Conservation (phyloP, 2,888 invertebrate species). For the Sturmia bella region DNA sequence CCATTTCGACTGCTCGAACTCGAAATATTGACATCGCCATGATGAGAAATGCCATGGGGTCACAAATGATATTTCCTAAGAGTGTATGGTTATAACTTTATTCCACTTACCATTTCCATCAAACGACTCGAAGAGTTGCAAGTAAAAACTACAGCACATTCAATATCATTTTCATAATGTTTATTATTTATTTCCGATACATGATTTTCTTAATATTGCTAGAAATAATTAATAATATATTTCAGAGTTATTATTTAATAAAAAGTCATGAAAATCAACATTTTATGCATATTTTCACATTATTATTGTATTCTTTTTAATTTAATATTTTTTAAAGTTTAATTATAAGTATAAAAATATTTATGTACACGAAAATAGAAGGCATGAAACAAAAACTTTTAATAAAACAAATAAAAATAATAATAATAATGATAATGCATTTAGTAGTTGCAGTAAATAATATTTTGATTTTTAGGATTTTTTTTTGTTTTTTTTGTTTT, state of each 20-base stretch:
- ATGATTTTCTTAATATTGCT: slow-evolving; percentile 56
- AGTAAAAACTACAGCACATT: not conserved
- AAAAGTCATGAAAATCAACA: slow-evolving; percentile 60
- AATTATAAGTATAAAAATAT: slow-evolving; percentile 21
- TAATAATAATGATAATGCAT: too few species aligned
- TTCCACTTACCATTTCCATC: too few species aligned
- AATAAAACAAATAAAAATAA: too few species aligned
- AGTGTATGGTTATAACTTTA: too few species aligned
- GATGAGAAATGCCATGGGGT: too few species aligned
- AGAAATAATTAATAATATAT: slow-evolving; percentile 56
- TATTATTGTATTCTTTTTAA: slow-evolving; percentile 10
- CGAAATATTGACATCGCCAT: too few species aligned
- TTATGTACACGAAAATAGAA: not conserved
- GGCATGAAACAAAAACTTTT: not conserved
- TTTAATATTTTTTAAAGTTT: slow-evolving; percentile 4
- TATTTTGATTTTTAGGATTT: too few species aligned
- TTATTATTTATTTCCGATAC: slow-evolving; percentile 65
- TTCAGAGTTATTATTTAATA: slow-evolving; percentile 41
- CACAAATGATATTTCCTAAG: too few species aligned
- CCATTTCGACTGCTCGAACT: too few species aligned
- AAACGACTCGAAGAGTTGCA: not conserved
- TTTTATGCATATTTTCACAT: slow-evolving; percentile 38
- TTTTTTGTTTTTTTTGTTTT: too few species aligned
- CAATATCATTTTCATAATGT: slow-evolving; percentile 55
- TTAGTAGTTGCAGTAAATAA: too few species aligned